Evolutionary conservation across 2,888 invertebrate species (phyloP), one percentile per base, ranked within the genome.

Genomic region (Schrankia costaestrigalis): DNA sequence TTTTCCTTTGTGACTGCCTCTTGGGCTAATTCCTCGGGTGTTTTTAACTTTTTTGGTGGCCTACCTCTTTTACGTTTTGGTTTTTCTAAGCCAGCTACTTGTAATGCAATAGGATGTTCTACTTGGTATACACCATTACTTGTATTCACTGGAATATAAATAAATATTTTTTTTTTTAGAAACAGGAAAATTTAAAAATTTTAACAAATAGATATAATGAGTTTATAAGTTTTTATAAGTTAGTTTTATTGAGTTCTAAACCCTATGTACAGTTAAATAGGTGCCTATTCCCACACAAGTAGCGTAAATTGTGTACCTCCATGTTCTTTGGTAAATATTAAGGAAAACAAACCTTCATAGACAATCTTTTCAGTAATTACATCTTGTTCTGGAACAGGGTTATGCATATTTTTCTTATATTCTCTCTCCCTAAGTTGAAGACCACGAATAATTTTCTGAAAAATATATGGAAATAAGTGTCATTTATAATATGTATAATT

Each of bases 51-150:
- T 74, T 93, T 93, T 0, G 92, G 91, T 7, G 94, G 94, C 23
- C 94, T 83, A 4, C 94, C 94, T 14, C 93, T 80, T 71, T 93
- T 94, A 32, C 91, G 81, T 61, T 90, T 90, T 0, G 93, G 93
- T 51, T 90, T 92, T 15, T 90, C 90, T 11, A 93, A 66, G 1
- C 92, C 93, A 37, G 91, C 90, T 46, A 91, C 89, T 79, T 90
- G 89, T 10, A 93, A 72, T 1, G 91, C 77, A 47, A 93, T 84
- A 11, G 91, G 90, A 63, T 93, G 93, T 14, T 93, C 92, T 0
- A 89, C 78, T 37, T 90, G 86, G 69, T 92, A 93, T 24, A 92
- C 74, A 1, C 90, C 90, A 52, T 91, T 90, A 47, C 89, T 90
- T 12, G 91, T 89, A 47, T 90, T 80, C 41, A 92, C 92, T 93